A percentile compares a stretch with the other conserved stretches of the same genome.
These are phyloP conservation scores for Hypolimnas misippus DNA, from an alignment of 2,888 invertebrate species.

Conservation along the genomic window DNA sequence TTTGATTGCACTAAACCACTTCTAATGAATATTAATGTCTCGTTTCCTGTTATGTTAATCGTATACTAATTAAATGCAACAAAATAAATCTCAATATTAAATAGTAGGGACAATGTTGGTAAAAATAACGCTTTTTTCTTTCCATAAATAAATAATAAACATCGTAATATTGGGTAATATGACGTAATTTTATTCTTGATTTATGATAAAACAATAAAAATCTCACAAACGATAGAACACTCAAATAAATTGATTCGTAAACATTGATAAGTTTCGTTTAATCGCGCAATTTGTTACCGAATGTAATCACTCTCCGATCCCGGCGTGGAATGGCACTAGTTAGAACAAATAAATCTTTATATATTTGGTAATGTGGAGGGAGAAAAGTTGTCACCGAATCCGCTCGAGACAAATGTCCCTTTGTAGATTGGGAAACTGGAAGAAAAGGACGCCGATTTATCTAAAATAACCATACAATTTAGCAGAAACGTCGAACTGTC, in stretches of 20 bases:
- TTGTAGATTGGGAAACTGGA: slow-evolving; percentile 74
- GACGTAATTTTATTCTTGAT: neutral
- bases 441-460: slow-evolving; percentile 76
- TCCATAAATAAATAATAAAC: neutral
- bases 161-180: neutral
- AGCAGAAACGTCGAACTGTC: slow-evolving; percentile 74
- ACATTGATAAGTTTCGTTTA: slow-evolving; percentile 44
- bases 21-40: neutral
- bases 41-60: neutral
- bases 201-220: slow-evolving; percentile 29
- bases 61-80: neutral
- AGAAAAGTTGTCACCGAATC: slow-evolving; percentile 68
- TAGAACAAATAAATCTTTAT: slow-evolving; percentile 52
- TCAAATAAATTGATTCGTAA: slow-evolving; percentile 57
- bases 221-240: slow-evolving; percentile 50
- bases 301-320: slow-evolving; percentile 39
- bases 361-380: slow-evolving; percentile 51
- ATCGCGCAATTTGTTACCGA: slow-evolving; percentile 42
- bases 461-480: slow-evolving; percentile 81
- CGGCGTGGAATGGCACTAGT: slow-evolving; percentile 40
- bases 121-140: neutral
- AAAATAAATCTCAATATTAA: neutral
- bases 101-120: neutral
- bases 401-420: slow-evolving; percentile 75
- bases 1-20: neutral